A percentile compares a stretch with the other conserved stretches of the same genome.
Evolutionary conservation across 2,888 invertebrate genomes (phyloP).

Genomic region (Tubulanus polymorphus): DNA sequence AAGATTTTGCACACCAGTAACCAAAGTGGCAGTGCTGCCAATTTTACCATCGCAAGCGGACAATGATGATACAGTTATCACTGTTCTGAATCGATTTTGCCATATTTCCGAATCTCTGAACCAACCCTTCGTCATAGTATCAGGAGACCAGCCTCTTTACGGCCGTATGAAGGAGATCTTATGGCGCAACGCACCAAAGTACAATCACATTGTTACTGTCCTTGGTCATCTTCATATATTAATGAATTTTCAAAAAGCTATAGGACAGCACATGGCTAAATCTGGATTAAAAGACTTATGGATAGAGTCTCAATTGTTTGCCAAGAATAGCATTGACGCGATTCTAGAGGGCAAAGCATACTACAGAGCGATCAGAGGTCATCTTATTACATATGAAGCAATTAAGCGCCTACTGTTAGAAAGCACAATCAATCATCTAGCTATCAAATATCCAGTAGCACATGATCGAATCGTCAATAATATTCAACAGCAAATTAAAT

Average conservation of each 20-base stretch:
- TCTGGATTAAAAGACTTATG: not conserved
- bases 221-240: slow-evolving; percentile 12
- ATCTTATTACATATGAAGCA: not conserved
- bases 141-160: slow-evolving; percentile 8
- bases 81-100: slow-evolving; percentile 1
- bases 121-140: not conserved
- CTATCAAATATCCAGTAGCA: too few relatives aligned
- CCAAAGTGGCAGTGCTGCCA: slow-evolving; percentile 2
- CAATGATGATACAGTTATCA: slow-evolving; percentile 8
- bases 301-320: not conserved
- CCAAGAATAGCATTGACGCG: not conserved
- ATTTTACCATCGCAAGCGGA: slow-evolving; percentile 13
- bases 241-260: slow-evolving; percentile 12
- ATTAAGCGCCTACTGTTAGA: slow-evolving; percentile 6
- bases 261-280: not conserved
- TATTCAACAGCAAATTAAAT: too few relatives aligned
- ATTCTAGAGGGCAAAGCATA: not conserved
- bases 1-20: too few relatives aligned
- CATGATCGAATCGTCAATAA: too few relatives aligned
- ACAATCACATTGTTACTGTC: slow-evolving; percentile 3
- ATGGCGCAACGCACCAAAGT: not conserved
- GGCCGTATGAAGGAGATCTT: slow-evolving; percentile 6
- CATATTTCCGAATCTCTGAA: not conserved
- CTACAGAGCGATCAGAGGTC: not conserved
- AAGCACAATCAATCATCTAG: too few relatives aligned